Conservation (phyloP, 2,888 invertebrate genomes). For the Temnothorax unifasciatus region DNA sequence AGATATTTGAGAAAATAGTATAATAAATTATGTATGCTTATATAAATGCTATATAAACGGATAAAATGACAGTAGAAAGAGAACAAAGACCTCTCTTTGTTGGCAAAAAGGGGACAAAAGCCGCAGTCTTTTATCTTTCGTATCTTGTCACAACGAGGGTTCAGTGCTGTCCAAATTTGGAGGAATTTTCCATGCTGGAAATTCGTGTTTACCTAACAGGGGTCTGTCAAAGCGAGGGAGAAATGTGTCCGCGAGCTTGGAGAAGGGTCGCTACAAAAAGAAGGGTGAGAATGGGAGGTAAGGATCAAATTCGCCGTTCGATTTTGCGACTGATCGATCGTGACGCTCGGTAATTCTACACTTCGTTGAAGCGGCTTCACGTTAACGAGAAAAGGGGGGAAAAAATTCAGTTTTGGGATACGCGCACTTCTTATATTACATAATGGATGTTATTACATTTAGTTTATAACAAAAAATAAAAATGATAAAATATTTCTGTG, state of each 20-base stretch:
- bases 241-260: slow-evolving; percentile 30
- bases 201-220: slow-evolving; percentile 38
- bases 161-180: neutral
- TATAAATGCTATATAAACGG: neutral
- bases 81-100: no score
- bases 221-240: slow-evolving; percentile 33
- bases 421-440: neutral
- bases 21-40: neutral
- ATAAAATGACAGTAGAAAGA: neutral
- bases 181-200: slow-evolving; percentile 19
- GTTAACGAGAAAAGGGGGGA: slow-evolving; percentile 27
- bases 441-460: neutral
- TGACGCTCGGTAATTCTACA: slow-evolving; percentile 49
- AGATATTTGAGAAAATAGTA: neutral
- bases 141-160: slow-evolving; percentile 1
- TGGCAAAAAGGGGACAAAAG: neutral
- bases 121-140: neutral
- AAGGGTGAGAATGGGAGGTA: slow-evolving; percentile 20
- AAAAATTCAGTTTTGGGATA: slow-evolving; percentile 3
- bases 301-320: slow-evolving; percentile 49
- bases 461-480: neutral
- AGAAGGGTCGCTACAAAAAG: slow-evolving; percentile 34
- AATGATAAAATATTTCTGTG: neutral
- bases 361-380: slow-evolving; percentile 73
- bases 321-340: slow-evolving; percentile 49